Conservation (phyloP, 2,113 vertebrate species). For the Heterocephalus glaber region DNA sequence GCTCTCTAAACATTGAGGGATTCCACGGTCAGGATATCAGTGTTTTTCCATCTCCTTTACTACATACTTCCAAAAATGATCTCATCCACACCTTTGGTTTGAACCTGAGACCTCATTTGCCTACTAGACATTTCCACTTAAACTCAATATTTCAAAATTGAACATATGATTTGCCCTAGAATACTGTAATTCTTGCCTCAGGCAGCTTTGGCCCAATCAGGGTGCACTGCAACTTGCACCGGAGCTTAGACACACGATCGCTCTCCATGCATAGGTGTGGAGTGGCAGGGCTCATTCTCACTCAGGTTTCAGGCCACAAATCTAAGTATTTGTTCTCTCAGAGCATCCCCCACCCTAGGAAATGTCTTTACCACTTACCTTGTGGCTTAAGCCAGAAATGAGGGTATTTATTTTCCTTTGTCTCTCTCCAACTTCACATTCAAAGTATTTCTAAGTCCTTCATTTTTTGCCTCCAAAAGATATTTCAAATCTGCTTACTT, state of each 20-base stretch:
- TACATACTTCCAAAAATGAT: background rate
- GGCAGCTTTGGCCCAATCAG: background rate
- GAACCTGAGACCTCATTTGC: background rate
- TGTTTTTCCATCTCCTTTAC: background rate
- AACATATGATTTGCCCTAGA: background rate
- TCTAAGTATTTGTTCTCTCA: background rate
- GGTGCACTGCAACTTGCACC: fast-evolving
- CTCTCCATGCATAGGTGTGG: background rate
- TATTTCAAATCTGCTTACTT: background rate
- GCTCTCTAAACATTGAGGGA: background rate
- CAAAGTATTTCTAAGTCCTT: background rate
- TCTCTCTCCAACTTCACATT: background rate
- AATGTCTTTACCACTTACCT: background rate
- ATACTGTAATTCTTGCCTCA: background rate
- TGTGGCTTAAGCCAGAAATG: background rate
- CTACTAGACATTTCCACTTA: background rate
- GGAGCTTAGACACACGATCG: background rate
- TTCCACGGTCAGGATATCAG: background rate
- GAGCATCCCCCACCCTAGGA: background rate
- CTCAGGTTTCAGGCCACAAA: background rate
- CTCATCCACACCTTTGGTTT: background rate
- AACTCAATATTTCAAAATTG: background rate
- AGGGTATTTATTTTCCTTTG: background rate
- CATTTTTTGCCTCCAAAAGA: background rate
- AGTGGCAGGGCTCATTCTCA: background rate